Evolutionary conservation across 2,797 vertebrate genomes (phyloP), one percentile per base, ranked within the genome.

Genomic region (Characodon lateralis): DNA sequence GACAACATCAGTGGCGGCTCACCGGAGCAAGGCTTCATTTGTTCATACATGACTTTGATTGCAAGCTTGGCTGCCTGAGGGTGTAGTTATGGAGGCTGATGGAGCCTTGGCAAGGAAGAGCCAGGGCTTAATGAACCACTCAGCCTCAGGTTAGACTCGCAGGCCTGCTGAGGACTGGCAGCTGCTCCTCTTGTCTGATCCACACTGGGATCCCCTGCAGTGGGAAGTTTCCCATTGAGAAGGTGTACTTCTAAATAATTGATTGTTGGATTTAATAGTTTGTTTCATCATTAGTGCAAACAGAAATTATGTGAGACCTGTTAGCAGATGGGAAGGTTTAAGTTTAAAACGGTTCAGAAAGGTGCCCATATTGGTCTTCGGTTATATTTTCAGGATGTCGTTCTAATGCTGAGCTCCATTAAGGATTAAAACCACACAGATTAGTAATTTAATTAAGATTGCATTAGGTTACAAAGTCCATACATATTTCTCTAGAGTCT

Each of bases 161-260:
- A 73, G 78, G 78, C 84, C 77, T 87, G 87, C 83, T 81, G 89
- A 87, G 91, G 84, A 86, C 77, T 78, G 80, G 85, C 95, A 95
- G 95, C 94, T 95, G 94, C 89, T 94, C 81, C 83, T 86, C 82
- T 83, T 90, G 82, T 94, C 92, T 95, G 94, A 95, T 94, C 89
- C 92, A 91, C 85, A 86, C 92, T 92, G 93, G 85, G 93, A 87
- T 82, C 80, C 79, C 86, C 90, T 56, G 80, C 84, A 80, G 91
- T 12, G 88, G 94, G 95, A 95, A 94, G 89, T 91, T 88, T 91
- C 95, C 94, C 88, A 92, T 88, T 86, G 94, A 91, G 95, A 92
- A 80, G 83, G 77, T 90, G 83, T 83, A 88, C 86, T 72, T 85
- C 73, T 95, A 85, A 96, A 94, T 94, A 92, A 95, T 95, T 94